Conservation (phyloP, 35 echinoderm and acorn worm genomes). For the Hemicentrotus pulcherrimus region DNA sequence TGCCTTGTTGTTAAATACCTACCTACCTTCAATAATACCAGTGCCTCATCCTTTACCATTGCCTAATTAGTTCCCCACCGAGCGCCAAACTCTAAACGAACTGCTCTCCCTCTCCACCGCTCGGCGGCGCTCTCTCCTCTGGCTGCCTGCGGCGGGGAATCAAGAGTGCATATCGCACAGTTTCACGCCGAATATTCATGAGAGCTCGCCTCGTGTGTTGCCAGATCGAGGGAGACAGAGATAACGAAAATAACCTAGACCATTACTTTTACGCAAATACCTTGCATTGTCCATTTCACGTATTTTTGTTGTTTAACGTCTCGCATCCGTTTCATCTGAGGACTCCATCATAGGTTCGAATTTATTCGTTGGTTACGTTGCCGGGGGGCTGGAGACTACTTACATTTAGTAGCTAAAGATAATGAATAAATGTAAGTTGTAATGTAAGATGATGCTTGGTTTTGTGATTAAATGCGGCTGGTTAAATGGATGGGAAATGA, state of each 20-base stretch:
- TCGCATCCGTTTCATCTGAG: not conserved
- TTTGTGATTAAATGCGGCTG: not conserved
- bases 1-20: not conserved
- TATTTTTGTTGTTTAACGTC: not conserved
- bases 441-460: not conserved
- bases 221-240: not conserved
- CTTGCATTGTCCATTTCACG: not conserved
- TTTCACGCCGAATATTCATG: slow-evolving; percentile 39
- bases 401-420: not conserved
- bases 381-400: not conserved
- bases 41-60: not conserved
- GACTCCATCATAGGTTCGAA: not conserved
- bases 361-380: not conserved
- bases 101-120: not conserved
- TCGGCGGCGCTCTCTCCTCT: not conserved
- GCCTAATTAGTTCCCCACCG: slow-evolving; percentile 6
- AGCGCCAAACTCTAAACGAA: not conserved
- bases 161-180: slow-evolving; percentile 37
- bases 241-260: not conserved
- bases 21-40: not conserved
- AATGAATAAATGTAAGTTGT: slow-evolving; percentile 20
- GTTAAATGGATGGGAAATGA: not conserved
- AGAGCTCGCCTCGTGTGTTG: not conserved
- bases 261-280: not conserved
- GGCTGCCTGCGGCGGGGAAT: not conserved